These are phyloP conservation scores for Phengaris arion DNA, from an alignment of 2,888 invertebrate species.

Conservation along the genomic window DNA sequence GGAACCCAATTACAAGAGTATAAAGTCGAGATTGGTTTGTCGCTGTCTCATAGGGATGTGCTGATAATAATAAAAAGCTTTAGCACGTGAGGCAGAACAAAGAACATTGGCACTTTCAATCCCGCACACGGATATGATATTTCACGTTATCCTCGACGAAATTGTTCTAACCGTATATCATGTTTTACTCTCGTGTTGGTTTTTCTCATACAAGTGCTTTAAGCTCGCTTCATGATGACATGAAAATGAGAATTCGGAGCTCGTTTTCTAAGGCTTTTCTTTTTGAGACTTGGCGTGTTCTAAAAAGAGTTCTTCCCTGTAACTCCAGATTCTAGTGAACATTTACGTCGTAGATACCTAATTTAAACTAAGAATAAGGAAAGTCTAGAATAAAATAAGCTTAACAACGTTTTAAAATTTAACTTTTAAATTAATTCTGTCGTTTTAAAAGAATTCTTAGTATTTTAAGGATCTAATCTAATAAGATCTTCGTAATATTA, in stretches of 20 bases:
- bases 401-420: not conserved
- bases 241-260: conserved; percentile 19
- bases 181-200: conserved; percentile 32
- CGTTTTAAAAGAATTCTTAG: not conserved
- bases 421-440: not conserved
- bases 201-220: conserved; percentile 17
- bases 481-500: too few species aligned
- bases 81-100: conserved; percentile 67
- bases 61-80: conserved; percentile 69
- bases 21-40: conserved; percentile 50
- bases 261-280: conserved; percentile 14
- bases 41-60: conserved; percentile 44
- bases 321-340: not conserved
- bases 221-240: conserved; percentile 20
- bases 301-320: not conserved
- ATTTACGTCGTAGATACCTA: not conserved
- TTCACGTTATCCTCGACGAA: conserved; percentile 35
- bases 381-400: not conserved
- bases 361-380: not conserved
- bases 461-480: not conserved
- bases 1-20: conserved; percentile 53
- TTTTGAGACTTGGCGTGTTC: not conserved
- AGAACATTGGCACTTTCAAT: conserved; percentile 58
- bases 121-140: conserved; percentile 41
- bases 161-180: conserved; percentile 34